Conservation (phyloP, 2,797 vertebrate species). For the Enteromius argenteus region DNA sequence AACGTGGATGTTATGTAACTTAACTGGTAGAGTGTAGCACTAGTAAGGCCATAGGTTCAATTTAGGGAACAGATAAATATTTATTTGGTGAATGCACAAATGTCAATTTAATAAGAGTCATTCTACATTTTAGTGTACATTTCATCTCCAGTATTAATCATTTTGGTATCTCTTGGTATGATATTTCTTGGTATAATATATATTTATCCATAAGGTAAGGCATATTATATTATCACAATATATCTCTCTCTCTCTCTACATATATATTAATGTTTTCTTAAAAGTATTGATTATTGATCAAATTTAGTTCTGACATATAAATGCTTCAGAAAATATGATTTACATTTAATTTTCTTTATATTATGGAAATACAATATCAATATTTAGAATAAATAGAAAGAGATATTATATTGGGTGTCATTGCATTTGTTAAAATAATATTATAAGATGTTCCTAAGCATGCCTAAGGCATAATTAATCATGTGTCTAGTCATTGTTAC, state of each 20-base stretch:
- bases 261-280: too few relatives aligned
- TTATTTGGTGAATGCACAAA: not conserved
- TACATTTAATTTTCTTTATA: too few relatives aligned
- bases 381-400: not conserved
- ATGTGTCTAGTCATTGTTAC: not conserved
- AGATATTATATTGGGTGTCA: not conserved
- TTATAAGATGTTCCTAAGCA: not conserved
- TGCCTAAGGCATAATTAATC: not conserved
- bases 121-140: not conserved
- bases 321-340: not conserved
- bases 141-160: not conserved
- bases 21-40: not conserved
- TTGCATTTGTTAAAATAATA: not conserved
- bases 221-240: too few relatives aligned
- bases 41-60: not conserved
- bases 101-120: not conserved
- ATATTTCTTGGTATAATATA: too few relatives aligned
- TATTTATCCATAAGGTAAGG: too few relatives aligned
- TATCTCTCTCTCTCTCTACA: too few relatives aligned
- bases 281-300: too few relatives aligned
- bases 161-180: not conserved
- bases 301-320: too few relatives aligned
- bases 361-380: too few relatives aligned
- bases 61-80: not conserved
- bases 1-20: not conserved